phyloP scores from a whole-genome alignment of 2,888 invertebrate species.

The Sepiola atlantica region DNA sequence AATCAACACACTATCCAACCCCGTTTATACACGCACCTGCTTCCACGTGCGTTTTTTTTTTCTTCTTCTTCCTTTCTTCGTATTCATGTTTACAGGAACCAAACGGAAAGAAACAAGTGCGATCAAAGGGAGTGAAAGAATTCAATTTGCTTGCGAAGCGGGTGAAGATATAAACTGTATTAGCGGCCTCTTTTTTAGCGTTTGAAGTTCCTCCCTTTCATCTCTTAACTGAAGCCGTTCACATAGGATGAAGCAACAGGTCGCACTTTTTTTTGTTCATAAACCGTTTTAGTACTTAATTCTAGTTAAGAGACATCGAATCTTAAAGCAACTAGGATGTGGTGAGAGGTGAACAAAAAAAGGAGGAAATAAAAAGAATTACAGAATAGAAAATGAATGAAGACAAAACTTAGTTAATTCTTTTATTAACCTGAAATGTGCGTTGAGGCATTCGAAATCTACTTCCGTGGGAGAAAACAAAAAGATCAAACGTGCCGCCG shows the following conservation, averaged over 20 bases:
- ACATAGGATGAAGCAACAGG: not conserved
- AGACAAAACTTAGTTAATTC: too few species aligned
- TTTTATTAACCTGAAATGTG: too few species aligned
- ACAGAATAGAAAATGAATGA: too few species aligned
- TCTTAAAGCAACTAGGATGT: too few species aligned
- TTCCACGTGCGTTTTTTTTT: not conserved
- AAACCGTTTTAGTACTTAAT: too few species aligned
- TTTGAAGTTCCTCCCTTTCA: not conserved
- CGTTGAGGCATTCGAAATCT: too few species aligned
- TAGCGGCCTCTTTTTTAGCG: not conserved
- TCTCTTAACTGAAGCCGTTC: not conserved
- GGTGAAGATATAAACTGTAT: not conserved
- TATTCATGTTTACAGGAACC: not conserved
- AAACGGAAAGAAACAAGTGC: not conserved
- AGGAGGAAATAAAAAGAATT: too few species aligned
- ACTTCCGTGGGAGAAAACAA: too few species aligned
- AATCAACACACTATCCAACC: too few species aligned
- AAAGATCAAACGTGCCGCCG: too few species aligned
- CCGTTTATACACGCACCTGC: not conserved
- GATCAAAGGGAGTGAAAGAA: not conserved
- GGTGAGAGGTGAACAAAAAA: too few species aligned
- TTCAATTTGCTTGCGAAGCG: not conserved
- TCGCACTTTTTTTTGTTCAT: not conserved
- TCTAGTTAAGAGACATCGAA: too few species aligned
- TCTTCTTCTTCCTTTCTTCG: not conserved